A percentile compares a stretch with the other conserved stretches of the same genome.
phyloP scores from a whole-genome alignment of 2,888 invertebrate species.

The Diarsia mendica region DNA sequence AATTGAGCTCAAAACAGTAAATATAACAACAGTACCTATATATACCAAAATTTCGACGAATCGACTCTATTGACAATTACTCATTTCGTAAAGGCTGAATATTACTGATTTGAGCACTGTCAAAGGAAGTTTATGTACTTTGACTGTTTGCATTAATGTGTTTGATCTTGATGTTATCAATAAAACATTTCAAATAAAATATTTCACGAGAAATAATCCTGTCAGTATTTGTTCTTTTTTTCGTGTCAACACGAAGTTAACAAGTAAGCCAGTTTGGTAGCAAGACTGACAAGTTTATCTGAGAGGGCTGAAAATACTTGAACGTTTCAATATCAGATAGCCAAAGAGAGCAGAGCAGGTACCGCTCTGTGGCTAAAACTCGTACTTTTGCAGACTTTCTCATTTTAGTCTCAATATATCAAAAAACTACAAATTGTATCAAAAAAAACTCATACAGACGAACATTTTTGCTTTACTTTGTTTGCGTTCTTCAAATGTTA shows the following conservation, averaged over 20 bases:
- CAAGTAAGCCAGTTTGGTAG: background rate
- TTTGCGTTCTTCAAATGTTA: no score
- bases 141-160: background rate
- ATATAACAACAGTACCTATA: background rate
- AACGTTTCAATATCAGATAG: background rate
- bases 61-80: background rate
- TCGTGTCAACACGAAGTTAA: background rate
- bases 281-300: background rate
- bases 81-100: background rate
- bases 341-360: background rate
- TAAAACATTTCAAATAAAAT: background rate
- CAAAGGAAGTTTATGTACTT: background rate
- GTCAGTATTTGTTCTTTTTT: background rate
- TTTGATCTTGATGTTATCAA: slow-evolving; percentile 7
- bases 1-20: background rate
- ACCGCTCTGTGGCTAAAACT: background rate
- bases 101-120: background rate
- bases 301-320: background rate
- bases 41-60: background rate
- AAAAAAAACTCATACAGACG: no score
- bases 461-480: no score
- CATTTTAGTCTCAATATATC: no score
- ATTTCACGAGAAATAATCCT: background rate
- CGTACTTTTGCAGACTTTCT: background rate
- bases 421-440: no score